Base-by-base conservation (phyloP, 2,113 vertebrate genomes). In the Chloropsis cyanopogon region DNA sequence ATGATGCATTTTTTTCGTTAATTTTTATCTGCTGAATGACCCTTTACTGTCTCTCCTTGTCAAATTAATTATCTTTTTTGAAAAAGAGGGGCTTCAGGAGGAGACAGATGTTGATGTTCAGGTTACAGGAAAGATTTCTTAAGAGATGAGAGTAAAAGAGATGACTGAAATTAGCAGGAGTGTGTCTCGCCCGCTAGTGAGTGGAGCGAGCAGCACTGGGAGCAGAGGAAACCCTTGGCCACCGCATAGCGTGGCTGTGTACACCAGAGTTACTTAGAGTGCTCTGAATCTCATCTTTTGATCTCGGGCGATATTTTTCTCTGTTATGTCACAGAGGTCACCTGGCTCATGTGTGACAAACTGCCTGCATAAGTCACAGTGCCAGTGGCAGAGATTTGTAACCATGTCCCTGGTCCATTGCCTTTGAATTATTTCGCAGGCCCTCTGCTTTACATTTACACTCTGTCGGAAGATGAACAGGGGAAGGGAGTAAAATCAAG, bases 371-470 rank as follows among this genome's bases (percentile, higher is more conserved):
- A 98, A 98, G 97, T 98, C 98, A 98, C 97, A 96, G 97, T 97
- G 97, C 98, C 97, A 97, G 98, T 98, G 98, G 98, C 98, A 98
- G 98, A 99, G 98, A 99, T 99, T 99, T 99, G 99, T 99, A 98
- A 99, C 98, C 97, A 94, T 98, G 99, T 99, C 98, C 98, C 98
- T 99, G 99, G 98, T 99, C 98, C 98, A 98, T 98, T 99, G 98
- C 98, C 98, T 99, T 99, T 99, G 98, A 99, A 99, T 99, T 99
- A 99, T 99, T 99, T 98, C 97, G 29, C 98, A 98, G 98, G 98
- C 97, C 98, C 94, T 97, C 97, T 98, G 97, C 97, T 98, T 98
- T 98, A 98, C 98, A 98, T 98, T 98, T 98, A 97, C 97, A 97
- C 97, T 96, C 97, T 98, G 98, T 97, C 92, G 98, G 98, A 98